A percentile compares a stretch with the other conserved stretches of the same genome.
Conservation (phyloP, 1,140 invertebrate genomes). For the Dendrolimus kikuchii region DNA sequence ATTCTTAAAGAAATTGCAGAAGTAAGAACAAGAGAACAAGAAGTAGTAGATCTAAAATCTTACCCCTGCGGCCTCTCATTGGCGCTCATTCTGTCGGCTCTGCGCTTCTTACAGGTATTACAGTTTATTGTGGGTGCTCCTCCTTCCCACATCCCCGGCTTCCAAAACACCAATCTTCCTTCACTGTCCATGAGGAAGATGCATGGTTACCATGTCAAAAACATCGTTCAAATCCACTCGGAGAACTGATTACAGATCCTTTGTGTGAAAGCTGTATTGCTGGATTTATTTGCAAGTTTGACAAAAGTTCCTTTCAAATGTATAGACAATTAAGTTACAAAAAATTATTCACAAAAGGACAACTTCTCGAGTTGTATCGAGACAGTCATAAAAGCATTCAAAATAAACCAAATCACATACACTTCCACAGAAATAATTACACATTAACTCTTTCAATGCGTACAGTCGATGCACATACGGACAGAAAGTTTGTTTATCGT, state of each 20-base stretch:
- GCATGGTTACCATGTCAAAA: constrained; percentile 19
- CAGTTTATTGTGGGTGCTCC: constrained; percentile 52
- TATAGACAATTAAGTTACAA: too few relatives aligned
- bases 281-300: too few relatives aligned
- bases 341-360: too few relatives aligned
- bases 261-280: too few relatives aligned
- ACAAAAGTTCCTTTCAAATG: too few relatives aligned
- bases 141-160: constrained; percentile 53
- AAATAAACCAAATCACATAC: too few relatives aligned
- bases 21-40: too few relatives aligned
- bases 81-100: constrained; percentile 52
- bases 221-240: background rate
- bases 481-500: constrained; percentile 25
- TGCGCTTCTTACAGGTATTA: constrained; percentile 55
- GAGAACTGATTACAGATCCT: too few relatives aligned
- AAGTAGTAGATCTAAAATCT: constrained; percentile 12
- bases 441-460: constrained; percentile 11
- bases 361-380: too few relatives aligned
- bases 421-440: too few relatives aligned
- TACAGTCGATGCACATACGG: constrained; percentile 22
- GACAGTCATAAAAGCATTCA: too few relatives aligned
- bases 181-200: constrained; percentile 51
- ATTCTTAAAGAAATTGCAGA: too few relatives aligned
- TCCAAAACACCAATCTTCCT: constrained; percentile 56
- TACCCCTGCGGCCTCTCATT: constrained; percentile 52